phyloP scores from a whole-genome alignment of 2,888 invertebrate genomes.

The Malachius bipustulatus region DNA sequence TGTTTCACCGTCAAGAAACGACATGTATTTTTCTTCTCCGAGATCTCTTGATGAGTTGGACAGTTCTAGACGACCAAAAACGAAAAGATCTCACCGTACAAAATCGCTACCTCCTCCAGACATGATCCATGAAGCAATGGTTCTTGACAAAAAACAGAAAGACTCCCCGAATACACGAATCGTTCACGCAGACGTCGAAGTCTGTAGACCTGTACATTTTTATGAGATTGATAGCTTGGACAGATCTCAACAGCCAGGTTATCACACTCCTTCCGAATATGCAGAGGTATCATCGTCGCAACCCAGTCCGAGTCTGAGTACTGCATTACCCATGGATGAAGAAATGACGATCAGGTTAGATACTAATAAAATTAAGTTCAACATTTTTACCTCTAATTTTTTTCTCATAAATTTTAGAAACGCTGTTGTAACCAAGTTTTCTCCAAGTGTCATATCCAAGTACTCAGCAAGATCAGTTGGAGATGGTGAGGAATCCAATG shows the following conservation, averaged over 20 bases:
- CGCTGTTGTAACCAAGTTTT: too few species aligned
- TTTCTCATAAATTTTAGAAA: too few species aligned
- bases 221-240: slow-evolving; percentile 68
- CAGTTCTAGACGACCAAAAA: slow-evolving; percentile 20
- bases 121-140: slow-evolving; percentile 56
- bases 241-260: slow-evolving; percentile 42
- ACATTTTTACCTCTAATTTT: too few species aligned
- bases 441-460: too few species aligned
- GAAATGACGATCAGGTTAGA: too few species aligned
- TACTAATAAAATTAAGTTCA: too few species aligned
- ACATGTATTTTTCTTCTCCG: too few species aligned
- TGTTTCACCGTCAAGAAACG: too few species aligned
- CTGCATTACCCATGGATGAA: slow-evolving; percentile 66
- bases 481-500: too few species aligned
- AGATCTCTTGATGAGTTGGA: slow-evolving; percentile 12
- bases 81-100: too few species aligned
- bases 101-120: slow-evolving; percentile 39
- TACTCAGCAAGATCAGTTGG: too few species aligned
- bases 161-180: slow-evolving; percentile 43
- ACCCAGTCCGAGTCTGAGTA: slow-evolving; percentile 61
- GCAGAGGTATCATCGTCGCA: slow-evolving; percentile 55
- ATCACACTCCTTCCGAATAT: slow-evolving; percentile 49
- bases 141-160: slow-evolving; percentile 36
- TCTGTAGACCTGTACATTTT: slow-evolving; percentile 39
- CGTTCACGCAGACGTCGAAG: slow-evolving; percentile 9